phyloP scores from a whole-genome alignment of 2,797 vertebrate genomes.

The Halcyon chelicuti region DNA sequence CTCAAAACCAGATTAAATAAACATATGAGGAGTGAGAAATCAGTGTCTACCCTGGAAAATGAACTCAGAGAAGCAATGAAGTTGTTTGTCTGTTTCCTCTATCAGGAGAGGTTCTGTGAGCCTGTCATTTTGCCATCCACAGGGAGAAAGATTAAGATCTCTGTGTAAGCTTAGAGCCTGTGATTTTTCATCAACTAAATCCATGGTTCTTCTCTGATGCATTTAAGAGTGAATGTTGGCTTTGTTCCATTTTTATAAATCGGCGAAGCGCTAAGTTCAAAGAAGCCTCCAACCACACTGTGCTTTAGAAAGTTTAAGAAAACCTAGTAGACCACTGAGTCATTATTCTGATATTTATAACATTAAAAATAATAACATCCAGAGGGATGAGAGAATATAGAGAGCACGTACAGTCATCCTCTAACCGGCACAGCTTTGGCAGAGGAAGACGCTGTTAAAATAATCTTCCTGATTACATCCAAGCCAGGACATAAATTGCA shows the following conservation, averaged over 20 bases:
- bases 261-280: constrained; percentile 1
- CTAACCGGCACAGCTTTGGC: neutral
- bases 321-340: constrained; percentile 21
- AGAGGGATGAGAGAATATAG: neutral
- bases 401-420: neutral
- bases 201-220: neutral
- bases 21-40: neutral
- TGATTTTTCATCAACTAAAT: constrained; percentile 1
- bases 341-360: constrained; percentile 46
- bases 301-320: constrained; percentile 14
- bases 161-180: neutral
- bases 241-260: neutral
- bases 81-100: neutral
- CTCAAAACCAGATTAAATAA: neutral
- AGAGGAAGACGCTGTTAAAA: constrained; percentile 14
- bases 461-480: constrained; percentile 21
- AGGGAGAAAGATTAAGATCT: neutral
- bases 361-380: constrained; percentile 47
- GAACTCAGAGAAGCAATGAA: neutral
- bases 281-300: neutral
- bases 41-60: neutral
- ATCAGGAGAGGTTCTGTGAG: neutral
- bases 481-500: constrained; percentile 10
- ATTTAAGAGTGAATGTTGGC: neutral
- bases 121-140: neutral